phyloP scores from a whole-genome alignment of 1,140 invertebrate genomes.

The Cydia splendana region DNA sequence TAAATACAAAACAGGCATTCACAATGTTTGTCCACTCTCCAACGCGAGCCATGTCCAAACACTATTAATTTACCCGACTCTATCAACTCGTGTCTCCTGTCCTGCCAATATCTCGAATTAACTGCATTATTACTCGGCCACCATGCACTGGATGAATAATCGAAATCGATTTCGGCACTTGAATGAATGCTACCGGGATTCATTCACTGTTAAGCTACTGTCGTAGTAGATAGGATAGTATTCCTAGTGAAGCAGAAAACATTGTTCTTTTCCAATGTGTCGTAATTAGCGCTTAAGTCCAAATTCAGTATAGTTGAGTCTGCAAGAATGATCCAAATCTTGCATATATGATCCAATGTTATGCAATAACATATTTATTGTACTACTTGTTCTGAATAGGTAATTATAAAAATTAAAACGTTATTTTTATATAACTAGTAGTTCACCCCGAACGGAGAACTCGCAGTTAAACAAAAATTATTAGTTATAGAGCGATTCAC shows the following conservation, averaged over 20 bases:
- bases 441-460: no score
- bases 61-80: constrained; percentile 28
- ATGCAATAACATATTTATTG: no score
- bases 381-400: no score
- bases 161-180: background rate
- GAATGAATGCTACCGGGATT: background rate
- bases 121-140: background rate
- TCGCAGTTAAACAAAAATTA: no score
- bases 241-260: background rate
- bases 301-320: no score
- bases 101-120: constrained; percentile 14
- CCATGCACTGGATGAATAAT: background rate
- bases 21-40: constrained; percentile 16
- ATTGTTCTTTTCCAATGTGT: no score
- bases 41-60: constrained; percentile 17
- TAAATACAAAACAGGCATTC: constrained; percentile 22
- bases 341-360: no score
- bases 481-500: no score
- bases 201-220: background rate
- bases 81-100: constrained; percentile 10
- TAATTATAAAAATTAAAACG: no score
- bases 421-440: no score
- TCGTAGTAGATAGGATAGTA: background rate
- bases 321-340: no score
- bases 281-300: no score